Evolutionary conservation across 2,113 vertebrate genomes (phyloP).

Genomic region (Leptobrachium ailaonicum): DNA sequence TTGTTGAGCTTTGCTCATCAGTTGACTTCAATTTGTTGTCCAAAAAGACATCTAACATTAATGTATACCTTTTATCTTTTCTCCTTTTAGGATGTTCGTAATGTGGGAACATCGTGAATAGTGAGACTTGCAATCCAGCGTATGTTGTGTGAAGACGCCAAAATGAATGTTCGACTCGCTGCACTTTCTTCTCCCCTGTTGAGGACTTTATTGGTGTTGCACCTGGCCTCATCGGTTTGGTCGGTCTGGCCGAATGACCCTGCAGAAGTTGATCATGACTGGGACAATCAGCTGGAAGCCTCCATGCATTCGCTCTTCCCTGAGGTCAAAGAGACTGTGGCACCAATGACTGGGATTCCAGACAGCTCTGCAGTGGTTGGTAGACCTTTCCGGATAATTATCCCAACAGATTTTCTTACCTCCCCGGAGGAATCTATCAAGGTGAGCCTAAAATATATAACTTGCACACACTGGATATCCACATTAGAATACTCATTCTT

Average conservation of each 20-base stretch:
- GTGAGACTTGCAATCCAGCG: slow-evolving; percentile 52
- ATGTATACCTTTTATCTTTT: not conserved
- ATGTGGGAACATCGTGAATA: slow-evolving; percentile 40
- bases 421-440: slow-evolving; percentile 72
- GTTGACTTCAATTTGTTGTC: slow-evolving; percentile 7
- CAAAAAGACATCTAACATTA: not conserved
- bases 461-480: not conserved
- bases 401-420: slow-evolving; percentile 74
- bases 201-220: slow-evolving; percentile 74
- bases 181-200: slow-evolving; percentile 64
- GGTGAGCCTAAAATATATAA: slow-evolving; percentile 69
- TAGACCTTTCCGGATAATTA: slow-evolving; percentile 81
- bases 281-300: slow-evolving; percentile 84
- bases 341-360: slow-evolving; percentile 74
- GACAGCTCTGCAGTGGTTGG: slow-evolving; percentile 85
- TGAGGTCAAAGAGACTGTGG: slow-evolving; percentile 72
- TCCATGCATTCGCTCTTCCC: slow-evolving; percentile 88
- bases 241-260: slow-evolving; percentile 70
- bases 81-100: not conserved
- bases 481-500: too few relatives aligned
- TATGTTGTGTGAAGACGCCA: slow-evolving; percentile 57
- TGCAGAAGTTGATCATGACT: slow-evolving; percentile 71
- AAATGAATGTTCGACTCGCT: slow-evolving; percentile 71
- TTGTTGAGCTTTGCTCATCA: not conserved
- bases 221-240: slow-evolving; percentile 67